Conservation (phyloP, 2,888 invertebrate genomes). For the Synergus itoensis region DNA sequence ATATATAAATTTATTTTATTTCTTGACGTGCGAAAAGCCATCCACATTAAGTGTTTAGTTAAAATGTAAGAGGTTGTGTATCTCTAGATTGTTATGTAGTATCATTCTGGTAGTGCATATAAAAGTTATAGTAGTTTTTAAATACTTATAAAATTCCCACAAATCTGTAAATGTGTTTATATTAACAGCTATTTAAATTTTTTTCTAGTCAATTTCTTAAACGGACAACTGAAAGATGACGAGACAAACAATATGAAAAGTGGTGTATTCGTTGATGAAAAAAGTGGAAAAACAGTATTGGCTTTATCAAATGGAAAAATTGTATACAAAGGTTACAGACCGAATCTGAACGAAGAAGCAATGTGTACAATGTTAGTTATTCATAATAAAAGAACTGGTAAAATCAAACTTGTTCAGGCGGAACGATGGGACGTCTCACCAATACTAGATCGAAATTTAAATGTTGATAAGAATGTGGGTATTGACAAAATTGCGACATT, state of each 20-base stretch:
- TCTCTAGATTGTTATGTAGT: neutral
- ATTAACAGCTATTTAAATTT: neutral
- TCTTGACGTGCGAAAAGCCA: no score
- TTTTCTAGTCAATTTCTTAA: slow-evolving; percentile 71
- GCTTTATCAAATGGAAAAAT: slow-evolving; percentile 70
- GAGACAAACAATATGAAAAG: slow-evolving; percentile 68
- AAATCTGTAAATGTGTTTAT: neutral
- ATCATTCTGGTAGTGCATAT: no score
- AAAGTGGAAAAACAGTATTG: slow-evolving; percentile 62
- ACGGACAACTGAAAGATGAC: slow-evolving; percentile 71
- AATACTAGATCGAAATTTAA: slow-evolving; percentile 60
- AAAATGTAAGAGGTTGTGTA: neutral
- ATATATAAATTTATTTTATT: no score
- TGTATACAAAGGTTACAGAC: slow-evolving; percentile 72
- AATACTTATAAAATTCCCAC: neutral
- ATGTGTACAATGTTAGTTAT: slow-evolving; percentile 72
- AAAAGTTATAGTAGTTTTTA: neutral
- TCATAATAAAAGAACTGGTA: slow-evolving; percentile 72
- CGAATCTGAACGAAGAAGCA: slow-evolving; percentile 63
- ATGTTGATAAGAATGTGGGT: slow-evolving; percentile 50
- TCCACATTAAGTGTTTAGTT: no score
- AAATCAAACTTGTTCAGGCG: slow-evolving; percentile 70
- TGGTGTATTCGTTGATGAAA: slow-evolving; percentile 67
- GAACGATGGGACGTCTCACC: slow-evolving; percentile 73
- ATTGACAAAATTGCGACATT: slow-evolving; percentile 74